phyloP scores from a whole-genome alignment of 2,888 invertebrate species.

The Polyploca ridens region DNA sequence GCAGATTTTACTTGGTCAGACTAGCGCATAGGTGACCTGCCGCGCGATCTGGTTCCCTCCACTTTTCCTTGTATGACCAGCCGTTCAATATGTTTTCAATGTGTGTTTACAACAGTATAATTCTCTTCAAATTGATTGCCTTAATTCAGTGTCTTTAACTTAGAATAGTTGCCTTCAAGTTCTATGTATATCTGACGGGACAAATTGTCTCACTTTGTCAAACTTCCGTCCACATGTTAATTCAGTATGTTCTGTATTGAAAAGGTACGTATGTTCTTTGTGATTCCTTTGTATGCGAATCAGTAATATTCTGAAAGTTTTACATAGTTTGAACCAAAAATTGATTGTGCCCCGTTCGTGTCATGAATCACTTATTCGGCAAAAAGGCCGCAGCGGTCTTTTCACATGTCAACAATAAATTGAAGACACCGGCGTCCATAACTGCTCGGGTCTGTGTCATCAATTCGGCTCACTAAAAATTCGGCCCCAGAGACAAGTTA shows the following conservation, averaged over 20 bases:
- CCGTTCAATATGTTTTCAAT: too few species aligned
- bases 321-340: slow-evolving; percentile 6
- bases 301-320: slow-evolving; percentile 11
- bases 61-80: too few species aligned
- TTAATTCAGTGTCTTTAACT: slow-evolving; percentile 47
- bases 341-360: slow-evolving; percentile 5
- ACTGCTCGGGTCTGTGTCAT: slow-evolving; percentile 36
- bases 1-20: too few species aligned
- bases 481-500: slow-evolving; percentile 42
- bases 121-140: slow-evolving; percentile 33
- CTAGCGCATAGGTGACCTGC: too few species aligned
- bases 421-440: slow-evolving; percentile 40
- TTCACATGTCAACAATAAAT: slow-evolving; percentile 45
- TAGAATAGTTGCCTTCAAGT: slow-evolving; percentile 43
- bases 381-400: slow-evolving; percentile 29
- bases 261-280: slow-evolving; percentile 24
- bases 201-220: slow-evolving; percentile 43
- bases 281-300: slow-evolving; percentile 15
- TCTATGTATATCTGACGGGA: slow-evolving; percentile 31
- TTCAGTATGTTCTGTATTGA: slow-evolving; percentile 32
- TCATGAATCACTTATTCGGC: slow-evolving; percentile 33
- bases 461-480: slow-evolving; percentile 43
- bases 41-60: too few species aligned
- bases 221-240: slow-evolving; percentile 46
- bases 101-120: background rate